Percentiles rank a stretch among this genome's conserved stretches.
Conservation (phyloP, 1,140 invertebrate genomes). For the Lysiphlebus fabarum region DNA sequence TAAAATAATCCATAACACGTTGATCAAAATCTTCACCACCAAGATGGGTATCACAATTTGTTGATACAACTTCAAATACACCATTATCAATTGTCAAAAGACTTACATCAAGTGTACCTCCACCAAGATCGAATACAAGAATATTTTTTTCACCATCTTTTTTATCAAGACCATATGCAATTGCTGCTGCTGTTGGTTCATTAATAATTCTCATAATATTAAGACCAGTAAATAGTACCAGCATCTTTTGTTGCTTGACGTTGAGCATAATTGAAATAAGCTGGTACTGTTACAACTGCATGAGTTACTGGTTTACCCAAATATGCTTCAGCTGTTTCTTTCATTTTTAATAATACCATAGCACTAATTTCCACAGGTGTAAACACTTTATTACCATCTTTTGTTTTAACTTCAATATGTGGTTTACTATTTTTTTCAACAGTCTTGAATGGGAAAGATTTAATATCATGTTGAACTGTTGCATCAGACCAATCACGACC, state of each 20-base stretch:
- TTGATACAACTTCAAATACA: conserved; percentile 88
- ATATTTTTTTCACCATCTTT: conserved; percentile 99
- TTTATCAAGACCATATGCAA: conserved; percentile 99
- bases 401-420: conserved; percentile 73
- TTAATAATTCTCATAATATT: conserved; percentile 99
- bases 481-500: conserved; percentile 89
- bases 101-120: conserved; percentile 99
- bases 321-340: conserved; percentile 96
- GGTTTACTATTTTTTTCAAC: conserved; percentile 84
- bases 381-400: conserved; percentile 81
- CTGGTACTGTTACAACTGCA: conserved; percentile 97
- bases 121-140: conserved; percentile 97
- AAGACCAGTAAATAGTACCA: conserved; percentile 84
- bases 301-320: conserved; percentile 96
- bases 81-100: conserved; percentile 98
- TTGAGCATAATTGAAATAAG: conserved; percentile 98
- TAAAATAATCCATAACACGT: conserved; percentile 97
- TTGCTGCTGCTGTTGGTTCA: conserved; percentile 99
- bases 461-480: conserved; percentile 89
- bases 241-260: conserved; percentile 93
- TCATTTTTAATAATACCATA: conserved; percentile 97
- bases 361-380: conserved; percentile 97
- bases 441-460: conserved; percentile 91
- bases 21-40: conserved; percentile 99
- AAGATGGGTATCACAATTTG: conserved; percentile 97